These are phyloP conservation scores for Nemoura dubitans DNA, from an alignment of 2,888 invertebrate species.

Conservation along the genomic window DNA sequence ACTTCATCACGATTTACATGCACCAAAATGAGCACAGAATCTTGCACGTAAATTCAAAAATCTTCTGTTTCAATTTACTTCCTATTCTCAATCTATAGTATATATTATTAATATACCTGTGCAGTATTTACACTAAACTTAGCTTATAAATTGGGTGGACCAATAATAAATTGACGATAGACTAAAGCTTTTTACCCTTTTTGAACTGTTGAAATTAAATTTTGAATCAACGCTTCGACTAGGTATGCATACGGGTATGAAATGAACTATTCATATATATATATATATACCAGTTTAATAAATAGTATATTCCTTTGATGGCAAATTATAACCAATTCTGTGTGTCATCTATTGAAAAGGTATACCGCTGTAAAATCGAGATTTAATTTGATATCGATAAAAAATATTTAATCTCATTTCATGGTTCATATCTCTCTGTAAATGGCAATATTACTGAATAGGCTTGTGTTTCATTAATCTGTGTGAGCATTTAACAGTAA, in stretches of 20 bases:
- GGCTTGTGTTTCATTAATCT: not conserved
- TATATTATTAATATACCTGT: no score
- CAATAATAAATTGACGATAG: constrained; percentile 8
- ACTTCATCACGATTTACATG: no score
- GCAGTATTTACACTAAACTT: not conserved
- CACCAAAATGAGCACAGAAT: no score
- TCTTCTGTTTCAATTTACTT: not conserved
- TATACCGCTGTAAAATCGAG: not conserved
- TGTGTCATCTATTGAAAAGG: not conserved
- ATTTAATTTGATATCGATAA: not conserved
- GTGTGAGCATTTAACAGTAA: not conserved
- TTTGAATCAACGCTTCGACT: not conserved
- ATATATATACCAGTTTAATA: not conserved
- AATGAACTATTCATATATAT: not conserved
- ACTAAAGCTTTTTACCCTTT: not conserved
- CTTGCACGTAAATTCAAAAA: not conserved
- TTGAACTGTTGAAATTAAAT: not conserved
- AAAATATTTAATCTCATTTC: not conserved
- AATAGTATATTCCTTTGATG: not conserved
- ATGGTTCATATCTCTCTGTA: not conserved
- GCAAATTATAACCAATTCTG: not conserved
- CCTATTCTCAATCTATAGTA: not conserved
- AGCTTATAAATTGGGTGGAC: not conserved
- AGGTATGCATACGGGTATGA: not conserved
- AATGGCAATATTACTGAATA: not conserved